phyloP scores from a whole-genome alignment of 2,797 vertebrate genomes.

The Apogon talboti region DNA sequence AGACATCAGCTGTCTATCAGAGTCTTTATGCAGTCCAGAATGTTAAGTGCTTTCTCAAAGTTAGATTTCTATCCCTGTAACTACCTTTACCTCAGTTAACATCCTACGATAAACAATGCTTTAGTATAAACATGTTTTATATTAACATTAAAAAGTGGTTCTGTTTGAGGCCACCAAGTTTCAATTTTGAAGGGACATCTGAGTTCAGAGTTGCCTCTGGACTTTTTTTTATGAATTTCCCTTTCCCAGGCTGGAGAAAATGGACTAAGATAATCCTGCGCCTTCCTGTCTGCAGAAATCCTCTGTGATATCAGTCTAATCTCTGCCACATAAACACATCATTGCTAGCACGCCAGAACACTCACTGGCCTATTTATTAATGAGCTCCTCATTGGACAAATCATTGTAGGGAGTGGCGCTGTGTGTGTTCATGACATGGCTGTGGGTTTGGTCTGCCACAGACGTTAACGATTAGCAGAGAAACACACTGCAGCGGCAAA shows the following conservation, averaged over 20 bases:
- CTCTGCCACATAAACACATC: background rate
- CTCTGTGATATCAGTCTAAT: slow-evolving; percentile 5
- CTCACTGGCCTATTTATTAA: background rate
- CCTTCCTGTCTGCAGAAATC: background rate
- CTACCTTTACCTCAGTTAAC: background rate
- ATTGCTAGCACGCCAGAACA: background rate
- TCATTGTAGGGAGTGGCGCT: background rate
- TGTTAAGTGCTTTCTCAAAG: background rate
- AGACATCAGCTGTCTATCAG: too few species aligned
- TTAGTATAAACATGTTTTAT: background rate
- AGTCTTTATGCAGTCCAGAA: background rate
- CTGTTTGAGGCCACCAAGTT: background rate
- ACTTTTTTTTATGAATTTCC: background rate
- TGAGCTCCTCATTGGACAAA: background rate
- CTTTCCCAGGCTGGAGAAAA: background rate
- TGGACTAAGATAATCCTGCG: slow-evolving; percentile 1
- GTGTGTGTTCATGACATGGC: too few species aligned
- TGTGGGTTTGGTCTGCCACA: too few species aligned
- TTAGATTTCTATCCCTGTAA: background rate
- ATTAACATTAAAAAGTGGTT: background rate
- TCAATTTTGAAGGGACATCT: background rate
- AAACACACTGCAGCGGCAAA: too few species aligned
- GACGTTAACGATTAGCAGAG: too few species aligned
- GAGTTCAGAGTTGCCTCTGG: background rate
- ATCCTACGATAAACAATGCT: background rate